Conservation (phyloP, 2,888 invertebrate species). For the Rambutsinella grinnellia region DNA sequence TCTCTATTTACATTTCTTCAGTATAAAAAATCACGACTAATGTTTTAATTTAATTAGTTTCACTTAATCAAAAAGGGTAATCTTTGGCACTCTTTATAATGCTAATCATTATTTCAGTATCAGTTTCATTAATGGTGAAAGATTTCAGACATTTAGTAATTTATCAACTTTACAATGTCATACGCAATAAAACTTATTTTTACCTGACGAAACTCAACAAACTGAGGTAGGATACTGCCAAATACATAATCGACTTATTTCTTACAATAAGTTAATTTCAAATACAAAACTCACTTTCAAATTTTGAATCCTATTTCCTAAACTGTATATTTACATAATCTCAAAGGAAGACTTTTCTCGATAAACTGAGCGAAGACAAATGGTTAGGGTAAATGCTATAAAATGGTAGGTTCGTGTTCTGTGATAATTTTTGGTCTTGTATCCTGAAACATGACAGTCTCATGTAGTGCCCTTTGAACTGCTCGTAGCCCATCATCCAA, state of each 20-base stretch:
- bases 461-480: conserved; percentile 61
- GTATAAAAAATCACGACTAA: conserved; percentile 12
- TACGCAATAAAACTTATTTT: neutral
- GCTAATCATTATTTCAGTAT: conserved; percentile 6
- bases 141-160: neutral
- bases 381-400: conserved; percentile 44
- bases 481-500: conserved; percentile 64
- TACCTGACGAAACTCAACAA: neutral
- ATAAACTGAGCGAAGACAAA: neutral
- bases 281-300: too few relatives aligned
- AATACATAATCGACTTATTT: neutral
- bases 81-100: conserved; percentile 55
- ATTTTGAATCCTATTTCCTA: conserved; percentile 1
- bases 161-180: too few relatives aligned
- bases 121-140: too few relatives aligned
- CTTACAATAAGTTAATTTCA: neutral
- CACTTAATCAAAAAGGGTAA: conserved; percentile 26
- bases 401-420: conserved; percentile 64
- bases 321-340: conserved; percentile 8
- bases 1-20: neutral
- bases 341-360: conserved; percentile 24
- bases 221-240: conserved; percentile 32
- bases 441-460: conserved; percentile 63
- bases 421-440: conserved; percentile 64
- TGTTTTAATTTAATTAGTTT: conserved; percentile 3